Evolutionary conservation across 2,113 vertebrate species (phyloP).

Genomic region (Megalops atlanticus): DNA sequence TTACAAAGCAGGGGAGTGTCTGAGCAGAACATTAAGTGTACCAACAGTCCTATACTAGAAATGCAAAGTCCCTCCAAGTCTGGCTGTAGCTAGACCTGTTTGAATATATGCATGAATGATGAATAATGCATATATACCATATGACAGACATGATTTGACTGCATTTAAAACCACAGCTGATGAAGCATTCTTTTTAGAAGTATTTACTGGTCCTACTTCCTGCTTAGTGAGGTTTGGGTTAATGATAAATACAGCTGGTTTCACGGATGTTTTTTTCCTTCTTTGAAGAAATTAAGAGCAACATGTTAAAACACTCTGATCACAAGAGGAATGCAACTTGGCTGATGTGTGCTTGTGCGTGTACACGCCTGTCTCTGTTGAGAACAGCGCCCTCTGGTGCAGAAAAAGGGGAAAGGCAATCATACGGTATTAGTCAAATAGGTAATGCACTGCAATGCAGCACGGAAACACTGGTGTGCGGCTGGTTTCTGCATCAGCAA

Average conservation of each 20-base stretch:
- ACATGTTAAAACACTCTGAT: neutral
- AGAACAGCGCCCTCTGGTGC: constrained; percentile 19
- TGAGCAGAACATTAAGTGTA: neutral
- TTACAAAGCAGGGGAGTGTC: neutral
- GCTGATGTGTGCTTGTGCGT: neutral
- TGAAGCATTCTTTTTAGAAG: neutral
- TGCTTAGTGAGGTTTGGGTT: neutral
- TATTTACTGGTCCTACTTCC: neutral
- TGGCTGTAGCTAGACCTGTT: neutral
- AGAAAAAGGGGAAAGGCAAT: neutral
- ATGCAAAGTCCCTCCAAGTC: neutral
- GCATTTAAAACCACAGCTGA: neutral
- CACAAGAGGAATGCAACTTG: neutral
- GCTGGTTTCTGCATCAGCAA: neutral
- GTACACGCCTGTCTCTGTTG: neutral
- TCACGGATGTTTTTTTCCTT: neutral
- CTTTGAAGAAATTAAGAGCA: neutral
- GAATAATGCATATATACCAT: too few relatives aligned
- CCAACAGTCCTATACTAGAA: neutral
- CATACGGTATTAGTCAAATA: neutral
- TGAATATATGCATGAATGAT: too few relatives aligned
- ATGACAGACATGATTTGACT: neutral
- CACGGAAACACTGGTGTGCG: neutral
- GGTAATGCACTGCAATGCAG: constrained; percentile 26
- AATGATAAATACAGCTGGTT: neutral